Percentiles rank a stretch among this genome's conserved stretches.
Conservation (phyloP, 2,888 invertebrate species). For the Caenorhabditis wallacei region DNA sequence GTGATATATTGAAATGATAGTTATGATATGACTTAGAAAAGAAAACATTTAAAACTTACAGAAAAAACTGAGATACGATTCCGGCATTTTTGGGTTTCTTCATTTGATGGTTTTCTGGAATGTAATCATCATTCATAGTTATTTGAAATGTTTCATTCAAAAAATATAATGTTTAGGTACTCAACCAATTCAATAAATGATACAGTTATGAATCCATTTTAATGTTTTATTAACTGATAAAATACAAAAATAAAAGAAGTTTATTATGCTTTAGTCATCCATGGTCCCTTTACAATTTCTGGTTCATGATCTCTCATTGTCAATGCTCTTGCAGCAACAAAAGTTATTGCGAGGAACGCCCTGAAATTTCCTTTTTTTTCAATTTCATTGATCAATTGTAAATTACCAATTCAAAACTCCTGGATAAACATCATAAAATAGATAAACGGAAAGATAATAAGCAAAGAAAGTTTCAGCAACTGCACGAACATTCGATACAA, state of each 20-base stretch:
- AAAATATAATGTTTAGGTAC: conserved; percentile 2
- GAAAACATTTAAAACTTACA: conserved; percentile 12
- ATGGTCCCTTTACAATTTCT: conserved; percentile 63
- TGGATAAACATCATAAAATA: conserved; percentile 80
- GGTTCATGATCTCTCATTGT: conserved; percentile 21
- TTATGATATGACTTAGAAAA: no score
- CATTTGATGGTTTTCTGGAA: conserved; percentile 4
- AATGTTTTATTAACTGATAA: conserved; percentile 21
- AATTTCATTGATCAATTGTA: no score
- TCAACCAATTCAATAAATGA: conserved; percentile 6
- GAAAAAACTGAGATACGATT: conserved; percentile 24
- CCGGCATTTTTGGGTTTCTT: conserved; percentile 29
- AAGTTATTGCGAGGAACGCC: conserved; percentile 51
- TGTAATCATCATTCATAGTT: background rate
- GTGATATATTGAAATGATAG: no score
- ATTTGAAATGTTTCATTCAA: background rate
- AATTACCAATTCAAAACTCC: conserved; percentile 70
- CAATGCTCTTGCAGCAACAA: conserved; percentile 33
- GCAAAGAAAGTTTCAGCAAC: conserved; percentile 78
- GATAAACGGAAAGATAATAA: conserved; percentile 76
- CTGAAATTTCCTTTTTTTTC: conserved; percentile 15
- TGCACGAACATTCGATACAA: conserved; percentile 76
- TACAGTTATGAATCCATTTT: background rate
- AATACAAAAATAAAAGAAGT: background rate
- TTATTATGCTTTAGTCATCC: conserved; percentile 63